phyloP scores from a whole-genome alignment of 2,797 vertebrate genomes.

The Sylvia borin region DNA sequence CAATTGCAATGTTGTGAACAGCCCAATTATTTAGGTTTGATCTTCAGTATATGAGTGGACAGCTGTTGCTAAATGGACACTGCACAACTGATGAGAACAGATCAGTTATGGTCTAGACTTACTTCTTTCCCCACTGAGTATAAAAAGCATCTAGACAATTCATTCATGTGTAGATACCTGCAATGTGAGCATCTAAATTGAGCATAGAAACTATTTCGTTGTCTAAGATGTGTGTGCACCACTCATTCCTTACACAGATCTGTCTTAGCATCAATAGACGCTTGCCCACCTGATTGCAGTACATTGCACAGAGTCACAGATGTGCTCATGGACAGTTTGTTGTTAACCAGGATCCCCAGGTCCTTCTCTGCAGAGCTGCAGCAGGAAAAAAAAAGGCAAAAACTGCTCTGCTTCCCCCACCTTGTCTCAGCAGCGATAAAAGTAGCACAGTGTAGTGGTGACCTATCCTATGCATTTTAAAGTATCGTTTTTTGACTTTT shows the following conservation, averaged over 20 bases:
- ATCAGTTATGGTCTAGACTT: background rate
- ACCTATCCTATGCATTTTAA: background rate
- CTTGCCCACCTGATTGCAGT: rapidly evolving
- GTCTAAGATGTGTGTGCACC: background rate
- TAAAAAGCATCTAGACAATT: background rate
- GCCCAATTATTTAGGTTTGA: background rate
- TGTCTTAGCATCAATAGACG: background rate
- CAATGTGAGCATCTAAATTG: background rate
- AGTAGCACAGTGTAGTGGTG: too few relatives aligned
- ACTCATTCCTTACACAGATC: background rate
- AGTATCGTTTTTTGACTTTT: background rate
- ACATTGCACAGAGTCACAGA: background rate
- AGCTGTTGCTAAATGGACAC: background rate
- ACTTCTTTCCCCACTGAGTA: background rate
- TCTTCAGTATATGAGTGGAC: background rate
- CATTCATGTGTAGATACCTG: background rate
- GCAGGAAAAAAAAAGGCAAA: background rate
- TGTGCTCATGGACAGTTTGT: too few relatives aligned
- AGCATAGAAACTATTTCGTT: background rate
- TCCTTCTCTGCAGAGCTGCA: background rate
- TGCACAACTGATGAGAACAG: background rate
- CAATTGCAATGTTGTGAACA: background rate
- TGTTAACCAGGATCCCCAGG: background rate
- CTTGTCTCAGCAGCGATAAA: background rate
- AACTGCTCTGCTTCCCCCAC: background rate